A percentile compares a stretch with the other conserved stretches of the same genome.
phyloP scores from a whole-genome alignment of 2,888 invertebrate genomes.

The Eristalis tenax region DNA sequence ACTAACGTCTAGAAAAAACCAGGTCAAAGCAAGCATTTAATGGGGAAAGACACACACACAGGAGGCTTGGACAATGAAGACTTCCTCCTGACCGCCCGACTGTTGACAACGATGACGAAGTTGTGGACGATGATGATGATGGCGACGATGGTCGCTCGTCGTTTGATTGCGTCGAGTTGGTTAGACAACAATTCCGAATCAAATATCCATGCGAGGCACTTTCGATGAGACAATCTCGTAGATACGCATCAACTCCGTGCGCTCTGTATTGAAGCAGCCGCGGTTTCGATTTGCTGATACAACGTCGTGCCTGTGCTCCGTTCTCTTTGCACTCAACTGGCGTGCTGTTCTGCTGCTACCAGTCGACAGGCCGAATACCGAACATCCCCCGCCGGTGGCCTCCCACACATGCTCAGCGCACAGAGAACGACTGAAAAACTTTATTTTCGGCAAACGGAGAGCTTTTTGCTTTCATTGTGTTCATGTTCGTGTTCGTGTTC shows the following conservation, averaged over 20 bases:
- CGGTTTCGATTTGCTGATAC: not conserved
- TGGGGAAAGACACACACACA: conserved; percentile 2
- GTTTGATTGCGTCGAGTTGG: conserved; percentile 5
- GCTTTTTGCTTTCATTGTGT: conserved; percentile 47
- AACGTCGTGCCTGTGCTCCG: conserved; percentile 29
- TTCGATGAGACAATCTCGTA: conserved; percentile 37
- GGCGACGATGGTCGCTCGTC: not conserved
- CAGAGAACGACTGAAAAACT: conserved; percentile 32
- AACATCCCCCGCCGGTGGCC: conserved; percentile 10
- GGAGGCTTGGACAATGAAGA: conserved; percentile 13
- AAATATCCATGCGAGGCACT: conserved; percentile 37
- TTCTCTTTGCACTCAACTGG: conserved; percentile 31
- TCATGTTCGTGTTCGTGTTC: not conserved
- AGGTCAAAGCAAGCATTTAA: conserved; percentile 12
- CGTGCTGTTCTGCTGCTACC: conserved; percentile 12
- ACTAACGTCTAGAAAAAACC: conserved; percentile 1
- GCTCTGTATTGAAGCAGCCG: conserved; percentile 13
- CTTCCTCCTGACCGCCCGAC: not conserved
- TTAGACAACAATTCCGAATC: conserved; percentile 18
- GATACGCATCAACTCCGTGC: conserved; percentile 26
- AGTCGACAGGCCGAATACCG: conserved; percentile 18
- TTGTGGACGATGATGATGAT: not conserved
- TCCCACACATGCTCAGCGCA: conserved; percentile 30
- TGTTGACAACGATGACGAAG: not conserved
- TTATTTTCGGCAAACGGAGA: conserved; percentile 63